These are phyloP conservation scores for Oncorhynchus nerka DNA, from an alignment of 2,113 vertebrate species.

Conservation along the genomic window DNA sequence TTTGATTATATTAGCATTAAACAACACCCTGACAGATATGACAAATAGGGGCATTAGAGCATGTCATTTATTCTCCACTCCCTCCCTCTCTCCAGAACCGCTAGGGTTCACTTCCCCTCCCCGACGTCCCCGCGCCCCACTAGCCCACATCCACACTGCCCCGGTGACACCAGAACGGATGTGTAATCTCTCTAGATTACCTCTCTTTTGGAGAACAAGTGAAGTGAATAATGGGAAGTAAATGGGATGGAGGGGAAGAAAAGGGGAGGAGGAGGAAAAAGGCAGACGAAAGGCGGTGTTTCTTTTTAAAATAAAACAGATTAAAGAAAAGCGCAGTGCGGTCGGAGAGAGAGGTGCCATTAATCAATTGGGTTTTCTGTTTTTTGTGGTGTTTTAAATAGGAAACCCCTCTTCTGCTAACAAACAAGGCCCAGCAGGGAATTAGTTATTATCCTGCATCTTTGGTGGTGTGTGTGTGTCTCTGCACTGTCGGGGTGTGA, in stretches of 20 bases:
- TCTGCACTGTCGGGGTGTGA: neutral
- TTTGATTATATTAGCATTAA: constrained; percentile 93
- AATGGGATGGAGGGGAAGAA: constrained; percentile 30
- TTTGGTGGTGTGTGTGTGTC: neutral
- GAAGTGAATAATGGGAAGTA: constrained; percentile 60
- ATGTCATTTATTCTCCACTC: constrained; percentile 75
- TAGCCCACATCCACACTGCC: constrained; percentile 52
- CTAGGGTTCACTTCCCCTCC: constrained; percentile 15
- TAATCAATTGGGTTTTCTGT: constrained; percentile 58
- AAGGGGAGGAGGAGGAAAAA: constrained; percentile 14
- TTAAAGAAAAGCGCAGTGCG: constrained; percentile 40
- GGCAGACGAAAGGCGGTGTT: constrained; percentile 41
- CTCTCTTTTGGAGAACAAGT: constrained; percentile 42
- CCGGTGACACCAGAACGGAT: constrained; percentile 67
- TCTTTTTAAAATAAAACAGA: constrained; percentile 60
- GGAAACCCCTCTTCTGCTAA: constrained; percentile 11
- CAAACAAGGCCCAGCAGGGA: constrained; percentile 17
- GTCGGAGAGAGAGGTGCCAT: constrained; percentile 44
- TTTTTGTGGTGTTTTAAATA: constrained; percentile 35
- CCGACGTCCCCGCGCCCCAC: constrained; percentile 65
- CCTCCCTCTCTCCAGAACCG: neutral
- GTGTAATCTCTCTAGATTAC: constrained; percentile 68
- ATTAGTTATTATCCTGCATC: constrained; percentile 32
- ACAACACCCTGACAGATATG: constrained; percentile 85
- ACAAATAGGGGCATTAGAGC: constrained; percentile 90